Percentiles rank a stretch among this genome's conserved stretches.
Conservation (phyloP, 2,113 vertebrate genomes). For the Chaetorhynchus papuensis region DNA sequence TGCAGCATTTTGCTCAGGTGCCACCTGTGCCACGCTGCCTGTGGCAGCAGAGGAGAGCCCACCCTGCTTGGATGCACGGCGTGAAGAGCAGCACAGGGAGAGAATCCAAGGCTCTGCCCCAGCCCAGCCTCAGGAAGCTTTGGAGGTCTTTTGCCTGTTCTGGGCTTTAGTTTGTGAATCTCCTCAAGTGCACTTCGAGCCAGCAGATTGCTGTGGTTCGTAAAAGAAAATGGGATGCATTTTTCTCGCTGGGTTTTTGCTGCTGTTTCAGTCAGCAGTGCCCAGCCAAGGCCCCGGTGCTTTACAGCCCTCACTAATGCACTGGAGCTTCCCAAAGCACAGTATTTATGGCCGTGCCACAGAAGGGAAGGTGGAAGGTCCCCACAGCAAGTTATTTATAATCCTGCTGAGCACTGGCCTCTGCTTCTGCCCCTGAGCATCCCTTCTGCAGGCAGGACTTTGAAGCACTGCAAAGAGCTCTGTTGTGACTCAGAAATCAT, state of each 20-base stretch:
- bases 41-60: background rate
- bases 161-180: background rate
- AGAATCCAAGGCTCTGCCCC: background rate
- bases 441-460: background rate
- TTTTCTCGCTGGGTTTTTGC: background rate
- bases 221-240: background rate
- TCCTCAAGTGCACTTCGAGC: background rate
- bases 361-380: background rate
- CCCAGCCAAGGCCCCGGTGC: background rate
- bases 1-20: background rate
- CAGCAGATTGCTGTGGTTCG: background rate
- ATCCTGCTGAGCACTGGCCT: background rate
- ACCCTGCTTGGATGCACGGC: background rate
- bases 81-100: background rate
- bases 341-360: background rate
- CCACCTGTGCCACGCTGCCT: background rate
- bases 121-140: background rate
- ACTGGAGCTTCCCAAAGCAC: background rate
- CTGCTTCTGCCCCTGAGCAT: background rate
- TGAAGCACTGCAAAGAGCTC: background rate
- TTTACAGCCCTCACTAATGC: conserved; percentile 7
- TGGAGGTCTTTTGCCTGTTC: background rate
- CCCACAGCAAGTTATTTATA: background rate
- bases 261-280: background rate
- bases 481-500: background rate